These are phyloP conservation scores for Drosophila borealis DNA, from an alignment of 2,888 invertebrate genomes.

Conservation along the genomic window DNA sequence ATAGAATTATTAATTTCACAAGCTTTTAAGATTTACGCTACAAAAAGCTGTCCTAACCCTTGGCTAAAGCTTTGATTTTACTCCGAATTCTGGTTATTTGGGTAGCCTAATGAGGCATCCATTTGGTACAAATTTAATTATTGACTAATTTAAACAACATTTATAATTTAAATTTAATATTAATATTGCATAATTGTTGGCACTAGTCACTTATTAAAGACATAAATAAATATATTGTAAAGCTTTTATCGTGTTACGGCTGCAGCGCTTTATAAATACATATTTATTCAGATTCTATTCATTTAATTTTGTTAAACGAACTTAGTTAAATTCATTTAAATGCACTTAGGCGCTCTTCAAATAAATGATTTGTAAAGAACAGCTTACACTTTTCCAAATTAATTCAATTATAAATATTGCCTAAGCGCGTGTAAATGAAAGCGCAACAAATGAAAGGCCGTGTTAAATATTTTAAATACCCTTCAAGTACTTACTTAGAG, in stretches of 20 bases:
- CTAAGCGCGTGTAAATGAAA: neutral
- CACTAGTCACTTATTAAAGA: neutral
- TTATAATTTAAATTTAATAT: neutral
- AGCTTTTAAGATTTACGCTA: too few species aligned
- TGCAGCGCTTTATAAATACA: neutral
- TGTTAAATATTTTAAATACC: neutral
- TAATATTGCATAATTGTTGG: constrained; percentile 1
- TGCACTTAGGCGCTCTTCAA: neutral
- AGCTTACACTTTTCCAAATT: neutral
- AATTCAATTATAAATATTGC: neutral
- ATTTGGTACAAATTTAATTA: too few species aligned
- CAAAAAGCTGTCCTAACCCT: too few species aligned
- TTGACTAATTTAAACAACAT: neutral
- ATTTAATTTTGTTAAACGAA: neutral
- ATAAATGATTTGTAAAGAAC: neutral
- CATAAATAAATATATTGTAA: constrained; percentile 7
- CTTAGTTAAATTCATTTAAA: neutral
- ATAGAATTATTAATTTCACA: too few species aligned
- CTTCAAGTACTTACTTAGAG: neutral
- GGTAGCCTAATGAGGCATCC: too few species aligned
- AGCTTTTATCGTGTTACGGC: constrained; percentile 5
- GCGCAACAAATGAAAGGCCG: neutral
- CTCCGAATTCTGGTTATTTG: too few species aligned
- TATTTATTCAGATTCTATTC: constrained; percentile 2
- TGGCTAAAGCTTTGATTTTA: too few species aligned